phyloP scores from a whole-genome alignment of 2,888 invertebrate genomes.

The Germaria angustata region DNA sequence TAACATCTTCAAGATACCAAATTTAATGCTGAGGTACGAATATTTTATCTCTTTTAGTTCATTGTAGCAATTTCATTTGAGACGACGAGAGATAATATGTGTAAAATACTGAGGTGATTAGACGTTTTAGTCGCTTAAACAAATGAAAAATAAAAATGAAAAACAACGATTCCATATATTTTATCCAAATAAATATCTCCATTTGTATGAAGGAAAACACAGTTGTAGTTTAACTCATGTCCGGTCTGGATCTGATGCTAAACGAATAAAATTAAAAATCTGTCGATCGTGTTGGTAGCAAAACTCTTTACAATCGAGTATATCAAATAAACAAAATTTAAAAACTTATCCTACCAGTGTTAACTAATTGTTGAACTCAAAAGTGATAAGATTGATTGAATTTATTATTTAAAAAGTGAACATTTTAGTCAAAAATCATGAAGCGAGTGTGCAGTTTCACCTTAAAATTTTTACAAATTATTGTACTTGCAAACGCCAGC shows the following conservation, averaged over 20 bases:
- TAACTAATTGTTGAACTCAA: background rate
- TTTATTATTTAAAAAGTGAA: no score
- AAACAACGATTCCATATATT: background rate
- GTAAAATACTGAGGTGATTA: background rate
- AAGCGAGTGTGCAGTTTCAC: slow-evolving; percentile 68
- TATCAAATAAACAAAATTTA: slow-evolving; percentile 10
- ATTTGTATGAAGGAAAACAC: slow-evolving; percentile 2
- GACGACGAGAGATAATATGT: background rate
- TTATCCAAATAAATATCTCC: slow-evolving; percentile 45
- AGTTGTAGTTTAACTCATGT: slow-evolving; percentile 50
- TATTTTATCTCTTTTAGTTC: background rate
- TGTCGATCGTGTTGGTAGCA: slow-evolving; percentile 8
- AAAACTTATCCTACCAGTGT: no score
- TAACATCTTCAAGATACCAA: no score
- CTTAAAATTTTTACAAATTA: slow-evolving; percentile 70
- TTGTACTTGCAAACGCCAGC: slow-evolving; percentile 69
- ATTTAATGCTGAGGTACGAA: no score
- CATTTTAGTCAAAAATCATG: slow-evolving; percentile 66
- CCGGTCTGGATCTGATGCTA: slow-evolving; percentile 37
- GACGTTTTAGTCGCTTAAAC: no score
- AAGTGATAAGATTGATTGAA: background rate
- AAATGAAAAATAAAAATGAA: background rate
- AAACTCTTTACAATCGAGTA: background rate
- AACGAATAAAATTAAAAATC: slow-evolving; percentile 12
- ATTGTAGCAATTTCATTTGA: background rate